Conservation (phyloP, 2,888 invertebrate genomes). For the Tenthredo distinguenda region DNA sequence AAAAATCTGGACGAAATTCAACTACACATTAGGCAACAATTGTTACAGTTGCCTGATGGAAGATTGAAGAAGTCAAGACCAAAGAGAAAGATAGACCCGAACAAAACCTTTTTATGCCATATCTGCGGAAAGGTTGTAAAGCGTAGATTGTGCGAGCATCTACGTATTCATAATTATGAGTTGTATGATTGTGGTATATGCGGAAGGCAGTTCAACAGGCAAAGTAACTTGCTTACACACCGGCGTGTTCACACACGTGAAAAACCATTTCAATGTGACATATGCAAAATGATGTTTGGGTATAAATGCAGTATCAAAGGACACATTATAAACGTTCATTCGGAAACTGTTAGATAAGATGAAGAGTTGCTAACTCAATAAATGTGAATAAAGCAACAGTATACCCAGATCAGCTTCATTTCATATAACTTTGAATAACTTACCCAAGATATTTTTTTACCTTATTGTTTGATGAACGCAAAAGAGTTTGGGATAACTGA, state of each 20-base stretch:
- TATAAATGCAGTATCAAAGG: slow-evolving; percentile 41
- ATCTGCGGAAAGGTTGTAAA: neutral
- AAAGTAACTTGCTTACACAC: slow-evolving; percentile 27
- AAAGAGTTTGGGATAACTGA: neutral
- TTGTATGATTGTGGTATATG: slow-evolving; percentile 1
- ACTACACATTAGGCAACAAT: neutral
- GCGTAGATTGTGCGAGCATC: neutral
- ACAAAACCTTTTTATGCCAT: neutral
- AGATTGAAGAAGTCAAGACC: neutral
- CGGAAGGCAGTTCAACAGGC: slow-evolving; percentile 27
- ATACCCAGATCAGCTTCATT: neutral
- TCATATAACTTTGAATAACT: neutral
- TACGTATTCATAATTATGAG: neutral
- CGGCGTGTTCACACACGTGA: slow-evolving; percentile 40
- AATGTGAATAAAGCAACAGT: neutral
- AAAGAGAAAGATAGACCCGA: neutral
- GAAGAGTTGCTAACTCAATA: neutral
- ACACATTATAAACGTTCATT: slow-evolving; percentile 38
- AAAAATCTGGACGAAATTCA: neutral
- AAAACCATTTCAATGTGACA: slow-evolving; percentile 37
- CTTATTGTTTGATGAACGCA: neutral
- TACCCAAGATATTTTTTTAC: neutral
- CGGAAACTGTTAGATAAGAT: slow-evolving; percentile 19
- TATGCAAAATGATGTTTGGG: slow-evolving; percentile 37
- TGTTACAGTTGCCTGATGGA: neutral